These are phyloP conservation scores for Aphis gossypii DNA, from an alignment of 1,140 invertebrate genomes.

Conservation along the genomic window DNA sequence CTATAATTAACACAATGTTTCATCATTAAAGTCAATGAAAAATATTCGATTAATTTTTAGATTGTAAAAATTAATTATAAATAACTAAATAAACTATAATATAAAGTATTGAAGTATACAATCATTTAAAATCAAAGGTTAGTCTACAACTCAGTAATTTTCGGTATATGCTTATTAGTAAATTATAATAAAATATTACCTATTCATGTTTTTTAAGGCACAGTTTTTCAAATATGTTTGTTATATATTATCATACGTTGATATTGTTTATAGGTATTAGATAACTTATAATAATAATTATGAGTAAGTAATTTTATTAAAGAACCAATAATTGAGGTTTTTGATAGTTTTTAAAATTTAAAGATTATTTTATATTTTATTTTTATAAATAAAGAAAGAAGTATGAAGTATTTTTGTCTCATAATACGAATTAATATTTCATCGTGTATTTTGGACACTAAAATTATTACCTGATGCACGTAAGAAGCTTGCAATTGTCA, in stretches of 20 bases:
- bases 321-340: not conserved
- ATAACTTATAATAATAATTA: not conserved
- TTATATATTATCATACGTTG: not conserved
- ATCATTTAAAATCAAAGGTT: no score
- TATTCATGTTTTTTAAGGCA: no score
- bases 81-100: no score
- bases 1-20: not conserved
- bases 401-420: not conserved
- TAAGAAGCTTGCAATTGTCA: not conserved
- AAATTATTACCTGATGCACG: not conserved
- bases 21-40: no score
- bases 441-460: not conserved
- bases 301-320: not conserved
- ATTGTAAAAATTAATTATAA: no score
- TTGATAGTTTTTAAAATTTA: not conserved
- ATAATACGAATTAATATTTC: not conserved
- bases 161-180: not conserved
- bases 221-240: no score
- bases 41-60: no score
- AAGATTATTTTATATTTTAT: not conserved
- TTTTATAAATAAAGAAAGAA: not conserved
- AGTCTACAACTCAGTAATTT: no score
- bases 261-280: not conserved
- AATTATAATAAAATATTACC: not conserved
- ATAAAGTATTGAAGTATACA: no score